Evolutionary conservation across 2,113 vertebrate species (phyloP), one percentile per base, ranked within the genome.

Genomic region (Tetraodon nigroviridis): DNA sequence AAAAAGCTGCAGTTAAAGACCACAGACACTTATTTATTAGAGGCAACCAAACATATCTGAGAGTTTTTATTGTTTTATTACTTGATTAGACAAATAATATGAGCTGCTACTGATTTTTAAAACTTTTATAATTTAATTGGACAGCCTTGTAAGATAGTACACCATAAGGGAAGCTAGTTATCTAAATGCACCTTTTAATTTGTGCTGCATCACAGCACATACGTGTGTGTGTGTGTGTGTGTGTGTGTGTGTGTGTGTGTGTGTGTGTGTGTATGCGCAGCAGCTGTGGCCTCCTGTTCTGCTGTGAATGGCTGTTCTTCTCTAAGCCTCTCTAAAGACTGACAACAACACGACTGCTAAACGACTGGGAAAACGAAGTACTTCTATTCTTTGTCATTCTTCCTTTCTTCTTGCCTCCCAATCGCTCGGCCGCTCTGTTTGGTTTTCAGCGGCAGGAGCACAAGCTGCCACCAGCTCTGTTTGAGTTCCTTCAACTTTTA

Each of bases 381-480:
- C 69, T 62, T 78, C 80, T 68, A 71, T 81, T 85, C 81, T 82
- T 69, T 49, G 64, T 70, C 82, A 64, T 67, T 79, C 80, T 69
- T 66, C 77, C 65, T 71, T 78, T 83, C 72, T 85, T 55, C 55
- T 40, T 2, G 44, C 55, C 67, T 74, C 69, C 46, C 65, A 73
- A 73, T 79, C 47, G 41, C 73, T 61, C 75, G 40, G 41, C 41
- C 6, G 40, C 64, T 65, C 32, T 87, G 83, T 87, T 88, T 87
- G 81, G 67, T 81, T 85, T 84, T 47, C 71, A 37, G 75, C 73
- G 71, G 77, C 61, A 63, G 59, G 71, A 51, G 67, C 53, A 63
- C 84, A 82, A 88, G 86, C 86, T 86, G 86, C 86, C 82, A 64
- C 82, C 82, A 50, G 67, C 78, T 76, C 74, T 88, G 84, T 88